A percentile compares a stretch with the other conserved stretches of the same genome.
Evolutionary conservation across 2,113 vertebrate species (phyloP).

Genomic region (Camelus bactrianus): DNA sequence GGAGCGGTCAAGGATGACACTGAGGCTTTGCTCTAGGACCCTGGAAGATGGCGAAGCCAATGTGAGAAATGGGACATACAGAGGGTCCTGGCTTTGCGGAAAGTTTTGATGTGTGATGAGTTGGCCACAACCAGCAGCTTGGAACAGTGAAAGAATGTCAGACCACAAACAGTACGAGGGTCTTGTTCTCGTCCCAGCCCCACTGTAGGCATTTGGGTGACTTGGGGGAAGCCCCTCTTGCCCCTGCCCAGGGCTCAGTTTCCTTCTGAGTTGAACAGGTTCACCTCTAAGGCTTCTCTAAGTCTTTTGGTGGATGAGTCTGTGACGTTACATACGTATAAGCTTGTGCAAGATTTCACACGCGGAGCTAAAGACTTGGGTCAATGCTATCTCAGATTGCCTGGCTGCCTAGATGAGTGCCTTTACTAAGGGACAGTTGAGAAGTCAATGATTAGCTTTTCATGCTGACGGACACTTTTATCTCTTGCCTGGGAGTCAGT

Average conservation of each 20-base stretch:
- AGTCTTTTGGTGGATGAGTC: neutral
- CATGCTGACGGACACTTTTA: neutral
- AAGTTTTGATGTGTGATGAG: neutral
- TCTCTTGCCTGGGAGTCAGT: neutral
- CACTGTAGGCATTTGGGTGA: neutral
- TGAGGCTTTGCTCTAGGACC: neutral
- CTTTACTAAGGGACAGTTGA: conserved; percentile 50
- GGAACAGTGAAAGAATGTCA: neutral
- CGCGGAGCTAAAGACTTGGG: neutral
- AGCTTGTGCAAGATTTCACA: neutral
- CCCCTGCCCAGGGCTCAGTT: neutral
- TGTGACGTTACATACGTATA: neutral
- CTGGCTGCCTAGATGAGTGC: neutral
- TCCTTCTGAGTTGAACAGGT: neutral
- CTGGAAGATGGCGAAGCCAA: neutral
- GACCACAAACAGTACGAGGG: neutral
- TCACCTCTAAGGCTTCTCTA: neutral
- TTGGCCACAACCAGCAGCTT: neutral
- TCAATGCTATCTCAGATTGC: neutral
- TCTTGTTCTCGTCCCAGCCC: neutral
- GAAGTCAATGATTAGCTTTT: conserved; percentile 48
- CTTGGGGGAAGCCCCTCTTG: neutral
- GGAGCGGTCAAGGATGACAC: neutral
- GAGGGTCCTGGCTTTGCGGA: neutral
- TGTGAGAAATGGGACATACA: accelerated